Conservation (phyloP, 92 coral and sea anemone genomes). For the Chrysogorgia sp. region DNA sequence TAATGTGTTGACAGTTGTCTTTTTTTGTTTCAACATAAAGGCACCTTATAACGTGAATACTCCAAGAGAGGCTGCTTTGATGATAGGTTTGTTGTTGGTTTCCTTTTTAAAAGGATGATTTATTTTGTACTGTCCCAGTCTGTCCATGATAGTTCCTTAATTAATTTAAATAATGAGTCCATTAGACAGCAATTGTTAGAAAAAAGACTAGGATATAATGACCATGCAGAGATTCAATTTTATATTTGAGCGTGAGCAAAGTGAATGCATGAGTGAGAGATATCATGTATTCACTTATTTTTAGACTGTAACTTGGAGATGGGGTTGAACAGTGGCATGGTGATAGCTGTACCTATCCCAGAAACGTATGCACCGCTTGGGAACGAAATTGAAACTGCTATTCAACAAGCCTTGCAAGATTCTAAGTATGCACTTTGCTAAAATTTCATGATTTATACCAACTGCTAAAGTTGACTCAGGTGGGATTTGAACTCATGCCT, state of each 20-base stretch:
- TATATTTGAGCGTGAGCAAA: too few relatives aligned
- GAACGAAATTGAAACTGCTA: slow-evolving; percentile 72
- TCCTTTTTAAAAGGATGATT: too few relatives aligned
- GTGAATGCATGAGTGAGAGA: neutral
- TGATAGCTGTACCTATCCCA: slow-evolving; percentile 89
- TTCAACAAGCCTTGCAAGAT: slow-evolving; percentile 77
- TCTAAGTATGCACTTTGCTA: slow-evolving; percentile 63
- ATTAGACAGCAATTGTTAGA: neutral
- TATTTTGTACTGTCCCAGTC: too few relatives aligned
- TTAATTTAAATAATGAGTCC: neutral
- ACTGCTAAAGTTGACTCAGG: too few relatives aligned
- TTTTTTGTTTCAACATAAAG: slow-evolving; percentile 21
- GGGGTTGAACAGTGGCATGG: slow-evolving; percentile 85
- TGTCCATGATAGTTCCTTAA: too few relatives aligned
- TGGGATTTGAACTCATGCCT: too few relatives aligned
- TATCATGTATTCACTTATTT: slow-evolving; percentile 9
- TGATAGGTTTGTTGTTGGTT: slow-evolving; percentile 71
- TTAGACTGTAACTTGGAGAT: slow-evolving; percentile 79
- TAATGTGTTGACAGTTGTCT: neutral
- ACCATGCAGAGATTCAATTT: too few relatives aligned
- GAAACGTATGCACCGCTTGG: slow-evolving; percentile 74
- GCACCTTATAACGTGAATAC: slow-evolving; percentile 64
- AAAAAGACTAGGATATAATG: neutral
- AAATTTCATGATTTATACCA: neutral
- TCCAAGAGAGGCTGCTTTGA: slow-evolving; percentile 76